phyloP scores from a whole-genome alignment of 2,888 invertebrate genomes.

The Carterocephalus palaemon region DNA sequence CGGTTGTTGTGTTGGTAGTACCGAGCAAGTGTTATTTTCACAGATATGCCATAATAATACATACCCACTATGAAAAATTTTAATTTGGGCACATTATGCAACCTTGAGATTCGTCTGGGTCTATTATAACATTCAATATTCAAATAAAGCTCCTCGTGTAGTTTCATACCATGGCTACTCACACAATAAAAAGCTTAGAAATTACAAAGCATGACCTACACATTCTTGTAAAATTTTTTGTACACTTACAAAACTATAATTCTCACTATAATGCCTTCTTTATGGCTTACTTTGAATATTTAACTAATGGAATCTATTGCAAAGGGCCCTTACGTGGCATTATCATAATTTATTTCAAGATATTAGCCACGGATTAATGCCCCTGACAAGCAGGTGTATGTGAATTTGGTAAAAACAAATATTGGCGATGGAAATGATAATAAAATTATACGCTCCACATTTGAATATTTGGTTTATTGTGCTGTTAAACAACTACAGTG shows the following conservation, averaged over 20 bases:
- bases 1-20: too few species aligned
- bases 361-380: slow-evolving; percentile 2
- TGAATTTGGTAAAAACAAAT: slow-evolving; percentile 12
- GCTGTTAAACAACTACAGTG: slow-evolving; percentile 55
- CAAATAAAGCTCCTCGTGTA: too few species aligned
- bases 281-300: not conserved
- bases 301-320: slow-evolving; percentile 1
- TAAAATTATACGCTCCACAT: slow-evolving; percentile 23
- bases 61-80: too few species aligned
- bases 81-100: too few species aligned
- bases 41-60: too few species aligned
- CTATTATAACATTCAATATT: too few species aligned
- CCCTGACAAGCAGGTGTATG: slow-evolving; percentile 15
- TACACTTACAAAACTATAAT: not conserved
- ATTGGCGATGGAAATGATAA: slow-evolving; percentile 20
- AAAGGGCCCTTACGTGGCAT: not conserved
- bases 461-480: slow-evolving; percentile 68
- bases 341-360: slow-evolving; percentile 13
- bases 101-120: too few species aligned
- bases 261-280: not conserved
- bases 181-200: too few species aligned
- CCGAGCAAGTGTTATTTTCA: too few species aligned
- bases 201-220: too few species aligned
- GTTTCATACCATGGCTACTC: too few species aligned
- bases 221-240: not conserved